Base-by-base conservation (phyloP, 2,888 invertebrate species). In the Unio pictorum region DNA sequence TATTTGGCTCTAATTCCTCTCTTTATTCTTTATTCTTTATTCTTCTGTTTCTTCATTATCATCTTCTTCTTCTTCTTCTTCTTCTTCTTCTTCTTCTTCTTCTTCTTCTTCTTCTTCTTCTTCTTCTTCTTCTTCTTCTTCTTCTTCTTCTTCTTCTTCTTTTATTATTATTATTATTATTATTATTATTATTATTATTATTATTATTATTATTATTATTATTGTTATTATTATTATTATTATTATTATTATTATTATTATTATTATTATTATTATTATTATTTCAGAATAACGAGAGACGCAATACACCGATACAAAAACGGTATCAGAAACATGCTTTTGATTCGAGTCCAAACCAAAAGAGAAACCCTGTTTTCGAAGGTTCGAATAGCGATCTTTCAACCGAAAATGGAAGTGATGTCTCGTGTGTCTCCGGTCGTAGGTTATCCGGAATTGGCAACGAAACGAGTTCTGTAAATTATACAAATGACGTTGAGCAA, bases 301-400 rank as follows among this genome's bases (percentile, higher is more conserved):
- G 66, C 23, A 60, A 56, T 30, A 45, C 61, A 62, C 30, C 69
- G 7, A 69, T 72, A 11, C 59, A 64, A 15, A 64, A 69, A 55
- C 70, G 67, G 67, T 69, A 70, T 30, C 63, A 67, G 7, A 73
- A 73, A 55, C 64, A 70, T 66, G 70, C 64, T 3, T 61, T 73
- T n/a, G 26, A 26, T 58, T 30, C 66, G 8, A 57, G 23, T 34
- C 56, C 56, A 28, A n/a, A n/a, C 55, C 58, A 68, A 66, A 70
- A 72, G 30, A 61, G 55, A 55, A 66, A 64, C 61, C 77, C 72
- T 1, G 58, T 71, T 0, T 72, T 71, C 28, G 61, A n/a, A 20
- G 74, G 71, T 6, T 58, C 64, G 11, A 69, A 60, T 62, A 55
- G 34, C 23, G 71, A 70, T 56, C 23, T 45, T 45, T 45, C 61